Percentiles rank a stretch among this genome's conserved stretches.
Evolutionary conservation across 1,140 invertebrate genomes (phyloP).

Genomic region (Lordiphosa mommai): DNA sequence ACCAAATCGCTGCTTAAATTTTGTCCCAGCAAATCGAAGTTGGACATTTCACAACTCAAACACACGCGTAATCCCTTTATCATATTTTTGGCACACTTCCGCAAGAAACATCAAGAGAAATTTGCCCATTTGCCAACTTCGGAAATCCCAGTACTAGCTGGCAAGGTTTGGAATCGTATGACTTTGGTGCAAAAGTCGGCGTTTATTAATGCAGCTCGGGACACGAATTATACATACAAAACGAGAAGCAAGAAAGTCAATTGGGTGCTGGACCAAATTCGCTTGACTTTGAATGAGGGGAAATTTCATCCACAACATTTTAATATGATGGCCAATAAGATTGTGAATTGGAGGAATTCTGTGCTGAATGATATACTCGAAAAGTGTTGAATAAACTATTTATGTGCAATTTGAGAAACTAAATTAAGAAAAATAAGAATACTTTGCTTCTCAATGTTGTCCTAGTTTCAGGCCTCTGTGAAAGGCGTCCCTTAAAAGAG

Average conservation of each 20-base stretch:
- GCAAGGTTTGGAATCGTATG: conserved; percentile 27
- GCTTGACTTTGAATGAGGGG: background rate
- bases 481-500: too few species aligned
- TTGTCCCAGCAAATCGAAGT: too few species aligned
- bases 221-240: conserved; percentile 5
- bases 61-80: conserved; percentile 30
- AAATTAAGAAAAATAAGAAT: background rate
- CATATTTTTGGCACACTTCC: conserved; percentile 22
- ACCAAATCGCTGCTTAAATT: background rate
- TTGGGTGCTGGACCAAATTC: conserved; percentile 10
- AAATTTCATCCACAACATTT: background rate
- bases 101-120: background rate
- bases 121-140: background rate
- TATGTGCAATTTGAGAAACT: too few species aligned
- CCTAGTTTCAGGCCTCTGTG: too few species aligned
- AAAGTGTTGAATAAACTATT: too few species aligned
- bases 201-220: conserved; percentile 6
- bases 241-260: conserved; percentile 9
- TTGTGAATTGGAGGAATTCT: conserved; percentile 19
- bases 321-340: background rate
- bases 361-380: background rate
- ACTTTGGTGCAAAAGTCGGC: background rate
- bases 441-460: too few species aligned
- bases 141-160: conserved; percentile 6
- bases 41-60: background rate